Percentiles rank a stretch among this genome's conserved stretches.
Conservation (phyloP, 2,113 vertebrate species). For the Montifringilla adamsi region DNA sequence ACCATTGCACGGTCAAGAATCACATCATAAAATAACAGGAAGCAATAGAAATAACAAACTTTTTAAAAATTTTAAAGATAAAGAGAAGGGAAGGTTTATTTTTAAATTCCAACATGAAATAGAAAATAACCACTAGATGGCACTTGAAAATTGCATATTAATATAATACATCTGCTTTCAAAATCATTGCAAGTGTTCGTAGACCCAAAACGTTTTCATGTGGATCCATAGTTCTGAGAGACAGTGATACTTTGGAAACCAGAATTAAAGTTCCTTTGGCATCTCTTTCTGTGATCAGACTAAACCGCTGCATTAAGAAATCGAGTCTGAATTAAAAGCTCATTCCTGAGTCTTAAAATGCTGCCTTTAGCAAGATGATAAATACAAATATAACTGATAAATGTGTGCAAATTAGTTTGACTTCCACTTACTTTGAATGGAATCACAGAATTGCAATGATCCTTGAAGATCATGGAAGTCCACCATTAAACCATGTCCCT, state of each 20-base stretch:
- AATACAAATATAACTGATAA: neutral
- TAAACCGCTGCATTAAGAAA: neutral
- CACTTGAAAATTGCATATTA: constrained; percentile 56
- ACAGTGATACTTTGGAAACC: neutral
- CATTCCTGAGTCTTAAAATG: neutral
- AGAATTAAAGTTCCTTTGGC: neutral
- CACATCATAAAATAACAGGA: neutral
- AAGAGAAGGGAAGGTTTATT: neutral
- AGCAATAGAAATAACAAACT: neutral
- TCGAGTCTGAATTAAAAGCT: neutral
- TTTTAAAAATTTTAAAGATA: accelerated
- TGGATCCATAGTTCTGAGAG: neutral
- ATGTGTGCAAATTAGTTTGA: neutral
- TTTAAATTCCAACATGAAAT: neutral
- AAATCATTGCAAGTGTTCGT: neutral
- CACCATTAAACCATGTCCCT: neutral
- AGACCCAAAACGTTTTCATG: neutral
- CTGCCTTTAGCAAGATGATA: neutral
- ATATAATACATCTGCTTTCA: neutral
- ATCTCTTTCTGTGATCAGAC: neutral
- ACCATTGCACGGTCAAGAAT: neutral
- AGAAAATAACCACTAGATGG: constrained; percentile 74
- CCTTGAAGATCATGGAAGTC: neutral
- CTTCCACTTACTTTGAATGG: neutral
- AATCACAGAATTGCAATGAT: neutral